Evolutionary conservation across 1,140 invertebrate genomes (phyloP).

Genomic region (Melitaea cinxia): DNA sequence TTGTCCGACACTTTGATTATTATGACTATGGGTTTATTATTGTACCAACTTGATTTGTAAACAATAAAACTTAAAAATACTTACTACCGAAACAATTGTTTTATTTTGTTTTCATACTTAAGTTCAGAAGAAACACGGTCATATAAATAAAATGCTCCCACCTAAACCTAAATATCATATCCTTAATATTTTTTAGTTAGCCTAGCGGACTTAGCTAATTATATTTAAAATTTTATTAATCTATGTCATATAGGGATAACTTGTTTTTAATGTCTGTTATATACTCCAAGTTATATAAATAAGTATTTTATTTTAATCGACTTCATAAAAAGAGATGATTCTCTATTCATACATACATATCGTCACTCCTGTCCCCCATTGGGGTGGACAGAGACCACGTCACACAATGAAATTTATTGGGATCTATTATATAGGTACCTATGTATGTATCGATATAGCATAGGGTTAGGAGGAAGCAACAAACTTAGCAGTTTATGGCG

Average conservation of each 20-base stretch:
- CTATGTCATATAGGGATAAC: constrained; percentile 11
- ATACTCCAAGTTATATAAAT: constrained; percentile 12
- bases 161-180: constrained; percentile 13
- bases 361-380: constrained; percentile 11
- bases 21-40: constrained; percentile 4
- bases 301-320: constrained; percentile 10
- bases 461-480: constrained; percentile 4
- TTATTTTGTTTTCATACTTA: constrained; percentile 13
- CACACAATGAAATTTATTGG: constrained; percentile 2
- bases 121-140: not conserved
- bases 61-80: constrained; percentile 16
- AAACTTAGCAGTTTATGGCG: constrained; percentile 7
- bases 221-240: constrained; percentile 8
- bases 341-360: constrained; percentile 9
- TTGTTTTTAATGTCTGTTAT: constrained; percentile 15
- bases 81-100: constrained; percentile 9
- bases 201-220: constrained; percentile 12
- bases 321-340: constrained; percentile 14
- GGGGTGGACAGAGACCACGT: constrained; percentile 8
- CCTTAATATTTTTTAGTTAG: constrained; percentile 4
- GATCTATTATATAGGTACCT: constrained; percentile 13
- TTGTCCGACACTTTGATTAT: constrained; percentile 11
- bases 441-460: constrained; percentile 6
- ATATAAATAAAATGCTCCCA: constrained; percentile 5
- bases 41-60: constrained; percentile 8